These are phyloP conservation scores for Coenobita brevimanus DNA, from an alignment of 1,140 invertebrate species.

Conservation along the genomic window DNA sequence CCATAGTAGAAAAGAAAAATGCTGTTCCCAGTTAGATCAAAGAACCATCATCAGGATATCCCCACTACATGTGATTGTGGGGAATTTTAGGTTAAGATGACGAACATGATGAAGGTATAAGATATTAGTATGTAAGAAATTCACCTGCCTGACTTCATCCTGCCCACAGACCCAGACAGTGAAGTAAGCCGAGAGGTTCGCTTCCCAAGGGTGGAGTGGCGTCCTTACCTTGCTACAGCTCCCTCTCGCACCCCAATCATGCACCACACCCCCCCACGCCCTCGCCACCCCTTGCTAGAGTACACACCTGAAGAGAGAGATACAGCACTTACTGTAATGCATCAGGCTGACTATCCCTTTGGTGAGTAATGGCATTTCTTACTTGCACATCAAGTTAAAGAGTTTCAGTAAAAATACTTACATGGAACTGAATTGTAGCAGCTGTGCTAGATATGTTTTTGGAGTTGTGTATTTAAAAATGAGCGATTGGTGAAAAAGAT, in stretches of 20 bases:
- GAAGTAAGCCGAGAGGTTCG: background rate
- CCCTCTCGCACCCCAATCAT: slow-evolving; percentile 49
- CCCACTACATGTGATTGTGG: too few relatives aligned
- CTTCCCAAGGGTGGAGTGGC: slow-evolving; percentile 72
- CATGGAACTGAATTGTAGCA: background rate
- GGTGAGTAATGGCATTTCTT: background rate
- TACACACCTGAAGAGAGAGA: slow-evolving; percentile 1
- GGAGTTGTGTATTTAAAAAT: too few relatives aligned
- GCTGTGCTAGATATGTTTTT: too few relatives aligned
- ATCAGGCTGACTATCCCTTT: slow-evolving; percentile 47
- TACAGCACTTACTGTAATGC: slow-evolving; percentile 39
- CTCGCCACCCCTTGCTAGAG: background rate
- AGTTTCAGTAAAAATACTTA: background rate
- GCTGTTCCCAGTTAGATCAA: too few relatives aligned
- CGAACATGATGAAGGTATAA: too few relatives aligned
- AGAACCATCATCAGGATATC: too few relatives aligned
- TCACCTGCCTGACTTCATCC: too few relatives aligned
- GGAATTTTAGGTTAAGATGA: too few relatives aligned
- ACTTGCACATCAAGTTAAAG: background rate
- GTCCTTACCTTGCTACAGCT: slow-evolving; percentile 72
- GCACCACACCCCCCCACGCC: background rate
- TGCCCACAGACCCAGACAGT: too few relatives aligned
- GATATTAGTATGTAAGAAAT: too few relatives aligned
- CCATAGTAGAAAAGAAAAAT: too few relatives aligned
- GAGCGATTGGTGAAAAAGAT: too few relatives aligned